phyloP scores from a whole-genome alignment of 2,888 invertebrate species.

The Pediacus dermestoides region DNA sequence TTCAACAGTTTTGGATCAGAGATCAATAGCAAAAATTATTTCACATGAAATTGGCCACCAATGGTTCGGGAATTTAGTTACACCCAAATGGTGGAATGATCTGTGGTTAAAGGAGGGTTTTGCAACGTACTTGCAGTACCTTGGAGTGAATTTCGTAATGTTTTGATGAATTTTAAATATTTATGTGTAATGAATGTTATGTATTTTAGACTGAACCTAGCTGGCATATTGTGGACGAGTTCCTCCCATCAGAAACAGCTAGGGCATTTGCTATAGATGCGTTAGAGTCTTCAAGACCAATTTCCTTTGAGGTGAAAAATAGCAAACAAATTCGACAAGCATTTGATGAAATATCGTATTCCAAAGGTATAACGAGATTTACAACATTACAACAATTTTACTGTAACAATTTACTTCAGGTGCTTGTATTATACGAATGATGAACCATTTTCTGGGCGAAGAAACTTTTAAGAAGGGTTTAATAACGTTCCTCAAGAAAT shows the following conservation, averaged over 20 bases:
- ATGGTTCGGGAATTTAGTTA: constrained; percentile 73
- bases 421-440: constrained; percentile 69
- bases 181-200: no score
- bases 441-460: constrained; percentile 66
- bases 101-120: constrained; percentile 76
- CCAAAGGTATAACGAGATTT: constrained; percentile 53
- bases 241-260: constrained; percentile 54
- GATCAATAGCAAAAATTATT: constrained; percentile 55
- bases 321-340: constrained; percentile 62
- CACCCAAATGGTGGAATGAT: constrained; percentile 68
- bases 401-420: constrained; percentile 45
- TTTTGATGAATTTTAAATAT: constrained; percentile 29
- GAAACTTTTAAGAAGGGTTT: constrained; percentile 55
- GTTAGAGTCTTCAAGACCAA: constrained; percentile 61
- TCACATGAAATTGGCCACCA: constrained; percentile 74
- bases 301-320: constrained; percentile 60
- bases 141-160: constrained; percentile 56
- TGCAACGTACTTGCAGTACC: constrained; percentile 60
- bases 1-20: constrained; percentile 53
- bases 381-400: constrained; percentile 3
- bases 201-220: constrained; percentile 55
- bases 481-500: constrained; percentile 52
- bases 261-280: constrained; percentile 60
- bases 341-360: constrained; percentile 71
- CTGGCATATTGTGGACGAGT: constrained; percentile 59